Conservation (phyloP, 2,888 invertebrate species). For the Drosophila glabriapex region DNA sequence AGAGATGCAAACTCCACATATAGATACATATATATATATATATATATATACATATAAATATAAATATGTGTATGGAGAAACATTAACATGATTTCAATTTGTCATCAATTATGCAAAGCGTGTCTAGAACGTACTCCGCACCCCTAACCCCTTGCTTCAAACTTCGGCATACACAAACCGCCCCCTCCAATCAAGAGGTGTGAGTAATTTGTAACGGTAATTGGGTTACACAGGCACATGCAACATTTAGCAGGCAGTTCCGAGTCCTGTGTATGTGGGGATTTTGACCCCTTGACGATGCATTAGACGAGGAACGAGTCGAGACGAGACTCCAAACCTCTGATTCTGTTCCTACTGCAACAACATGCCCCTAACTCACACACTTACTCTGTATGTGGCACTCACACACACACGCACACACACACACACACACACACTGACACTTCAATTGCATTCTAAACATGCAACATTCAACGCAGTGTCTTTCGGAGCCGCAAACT, state of each 20-base stretch:
- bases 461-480: slow-evolving; percentile 71
- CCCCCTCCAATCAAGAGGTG: slow-evolving; percentile 36
- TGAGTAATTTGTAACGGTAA: slow-evolving; percentile 80
- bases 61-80: slow-evolving; percentile 12
- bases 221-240: slow-evolving; percentile 78
- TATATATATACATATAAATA: slow-evolving; percentile 6
- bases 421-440: slow-evolving; percentile 38
- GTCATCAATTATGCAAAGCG: slow-evolving; percentile 85
- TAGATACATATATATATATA: background rate
- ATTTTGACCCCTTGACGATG: slow-evolving; percentile 15
- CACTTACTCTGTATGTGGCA: slow-evolving; percentile 1
- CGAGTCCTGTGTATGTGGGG: slow-evolving; percentile 3
- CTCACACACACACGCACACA: slow-evolving; percentile 2
- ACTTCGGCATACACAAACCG: slow-evolving; percentile 5
- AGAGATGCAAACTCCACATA: background rate
- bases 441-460: slow-evolving; percentile 78
- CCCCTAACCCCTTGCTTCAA: slow-evolving; percentile 17
- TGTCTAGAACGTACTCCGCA: slow-evolving; percentile 54
- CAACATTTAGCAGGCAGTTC: slow-evolving; percentile 67
- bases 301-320: slow-evolving; percentile 26
- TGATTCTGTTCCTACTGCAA: slow-evolving; percentile 10
- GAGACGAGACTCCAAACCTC: background rate
- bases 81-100: slow-evolving; percentile 84
- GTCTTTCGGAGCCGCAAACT: slow-evolving; percentile 44
- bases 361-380: slow-evolving; percentile 1